Conservation (phyloP, 2,113 vertebrate genomes). For the Crotophaga sulcirostris region DNA sequence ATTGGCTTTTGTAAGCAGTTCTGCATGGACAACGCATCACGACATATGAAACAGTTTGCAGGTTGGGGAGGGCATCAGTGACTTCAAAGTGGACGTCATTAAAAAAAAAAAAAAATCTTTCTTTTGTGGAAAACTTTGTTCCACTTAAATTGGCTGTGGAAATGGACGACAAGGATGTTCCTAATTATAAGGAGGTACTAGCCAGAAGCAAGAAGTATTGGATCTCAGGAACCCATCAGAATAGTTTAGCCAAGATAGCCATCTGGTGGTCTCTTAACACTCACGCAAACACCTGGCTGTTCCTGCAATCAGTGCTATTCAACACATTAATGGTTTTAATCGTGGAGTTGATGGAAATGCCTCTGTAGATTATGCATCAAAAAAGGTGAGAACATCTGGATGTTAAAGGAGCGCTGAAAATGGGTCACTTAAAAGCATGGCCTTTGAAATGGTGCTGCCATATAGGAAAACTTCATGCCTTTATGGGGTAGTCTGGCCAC, state of each 20-base stretch:
- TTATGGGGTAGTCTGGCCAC: neutral
- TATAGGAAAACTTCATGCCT: neutral
- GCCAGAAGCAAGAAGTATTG: neutral
- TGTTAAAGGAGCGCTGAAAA: neutral
- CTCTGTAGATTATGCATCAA: too few relatives aligned
- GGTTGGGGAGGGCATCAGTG: neutral
- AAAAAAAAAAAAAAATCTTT: neutral
- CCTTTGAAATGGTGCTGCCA: neutral
- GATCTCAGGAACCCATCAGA: neutral
- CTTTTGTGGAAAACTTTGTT: neutral
- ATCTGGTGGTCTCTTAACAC: neutral
- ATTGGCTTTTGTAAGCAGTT: neutral
- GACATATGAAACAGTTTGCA: neutral
- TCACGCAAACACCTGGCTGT: neutral
- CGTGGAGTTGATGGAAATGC: neutral
- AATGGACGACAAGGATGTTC: neutral
- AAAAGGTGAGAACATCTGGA: neutral
- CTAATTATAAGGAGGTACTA: neutral
- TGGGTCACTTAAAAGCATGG: rapidly evolving
- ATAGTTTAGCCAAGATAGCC: neutral
- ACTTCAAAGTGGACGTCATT: neutral
- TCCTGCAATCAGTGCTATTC: neutral
- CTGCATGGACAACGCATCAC: rapidly evolving
- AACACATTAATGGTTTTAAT: neutral
- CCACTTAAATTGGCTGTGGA: neutral